phyloP scores from a whole-genome alignment of 2,888 invertebrate species.

The Eucera pruinosa region DNA sequence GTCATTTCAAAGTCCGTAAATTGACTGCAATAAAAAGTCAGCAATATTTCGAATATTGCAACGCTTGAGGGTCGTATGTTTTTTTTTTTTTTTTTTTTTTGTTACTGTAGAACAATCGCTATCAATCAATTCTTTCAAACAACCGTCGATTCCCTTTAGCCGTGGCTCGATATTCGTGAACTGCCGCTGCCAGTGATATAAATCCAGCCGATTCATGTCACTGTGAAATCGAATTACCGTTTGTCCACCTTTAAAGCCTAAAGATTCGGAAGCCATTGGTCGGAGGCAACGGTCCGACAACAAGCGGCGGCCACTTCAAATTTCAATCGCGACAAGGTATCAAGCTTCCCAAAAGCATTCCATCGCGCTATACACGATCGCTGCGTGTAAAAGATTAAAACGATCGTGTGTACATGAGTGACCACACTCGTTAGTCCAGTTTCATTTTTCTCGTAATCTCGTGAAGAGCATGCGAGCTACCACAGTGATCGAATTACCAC shows the following conservation, averaged over 20 bases:
- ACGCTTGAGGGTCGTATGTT: no score
- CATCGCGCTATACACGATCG: background rate
- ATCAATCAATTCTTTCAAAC: no score
- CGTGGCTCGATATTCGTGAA: background rate
- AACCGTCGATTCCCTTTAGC: no score
- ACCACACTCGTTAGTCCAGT: constrained; percentile 7
- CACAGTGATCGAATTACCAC: no score
- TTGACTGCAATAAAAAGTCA: no score
- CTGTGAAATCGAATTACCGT: constrained; percentile 22
- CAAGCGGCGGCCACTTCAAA: background rate
- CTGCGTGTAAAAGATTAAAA: constrained; percentile 23
- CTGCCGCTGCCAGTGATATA: background rate
- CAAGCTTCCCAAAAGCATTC: constrained; percentile 27
- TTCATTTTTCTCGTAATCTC: constrained; percentile 26
- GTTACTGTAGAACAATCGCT: no score
- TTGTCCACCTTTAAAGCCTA: constrained; percentile 1
- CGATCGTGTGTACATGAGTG: constrained; percentile 15
- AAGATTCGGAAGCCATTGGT: constrained; percentile 3
- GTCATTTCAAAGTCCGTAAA: no score
- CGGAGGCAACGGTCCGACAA: background rate
- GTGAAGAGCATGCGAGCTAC: no score
- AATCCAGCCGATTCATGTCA: background rate
- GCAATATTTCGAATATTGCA: no score
- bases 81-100: no score
- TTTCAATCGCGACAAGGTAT: background rate